Base-by-base conservation (phyloP, 2,113 vertebrate genomes). In the Stomatorhinus ivindoensis region DNA sequence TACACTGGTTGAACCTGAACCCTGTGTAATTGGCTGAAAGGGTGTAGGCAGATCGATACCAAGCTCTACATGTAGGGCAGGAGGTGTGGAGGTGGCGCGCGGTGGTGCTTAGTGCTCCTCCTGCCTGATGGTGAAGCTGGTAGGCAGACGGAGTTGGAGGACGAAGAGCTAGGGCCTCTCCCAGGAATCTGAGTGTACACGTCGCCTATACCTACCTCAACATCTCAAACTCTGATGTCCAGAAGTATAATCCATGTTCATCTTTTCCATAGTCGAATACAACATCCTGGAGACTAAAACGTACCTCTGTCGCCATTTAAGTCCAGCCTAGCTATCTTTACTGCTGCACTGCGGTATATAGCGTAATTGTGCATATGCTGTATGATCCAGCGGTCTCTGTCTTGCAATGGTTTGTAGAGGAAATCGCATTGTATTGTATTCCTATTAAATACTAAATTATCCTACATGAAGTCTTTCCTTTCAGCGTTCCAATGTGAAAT, bases 1-100 rank as follows among this genome's bases (percentile, higher is more conserved):
- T 73, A 10, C 76, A 88, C 91, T 88, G 91, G 35, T 92, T 89
- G 55, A 90, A 80, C 35, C 35, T 42, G 69, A 83, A 91, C 42
- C 46, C 58, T 51, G 90, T 31, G 1, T 93, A 91, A 46, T 15
- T 92, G 89, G 88, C 44, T 48, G 4, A 53, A 87, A 86, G 47
- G 83, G 83, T 47, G 83, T 46, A 91, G 91, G 55, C 39, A 15
- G 19, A 42, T 10, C 15, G 53, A 5, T n/a, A 24, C 73, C 87
- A 51, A 44, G 46, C 42, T 24, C 58, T 47, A 73, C 87, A 47
- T 88, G 61, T 31, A 13, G 3, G n/a, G n/a, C 21, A 31, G 24
- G 21, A 31, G 24, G 9, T n/a, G 10, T 11, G 61, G 10, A 69
- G n/a, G n/a, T 2, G 39, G 17, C 15, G 35, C n/a, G 3, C 35